Evolutionary conservation across 2,797 vertebrate species (phyloP).

Genomic region (Tapirus indicus): DNA sequence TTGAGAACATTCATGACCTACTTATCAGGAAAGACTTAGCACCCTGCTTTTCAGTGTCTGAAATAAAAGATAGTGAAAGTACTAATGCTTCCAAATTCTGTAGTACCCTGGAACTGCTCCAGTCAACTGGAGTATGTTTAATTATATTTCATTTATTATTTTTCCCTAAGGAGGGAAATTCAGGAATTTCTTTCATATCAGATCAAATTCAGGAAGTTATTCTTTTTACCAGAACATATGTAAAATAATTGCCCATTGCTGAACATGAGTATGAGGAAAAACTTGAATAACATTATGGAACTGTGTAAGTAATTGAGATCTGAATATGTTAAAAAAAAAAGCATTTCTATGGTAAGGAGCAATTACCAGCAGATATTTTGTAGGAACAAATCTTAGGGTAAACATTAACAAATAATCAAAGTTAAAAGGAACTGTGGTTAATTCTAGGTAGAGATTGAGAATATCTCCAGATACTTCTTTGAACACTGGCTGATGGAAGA

Average conservation of each 20-base stretch:
- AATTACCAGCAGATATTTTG: background rate
- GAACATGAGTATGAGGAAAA: background rate
- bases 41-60: background rate
- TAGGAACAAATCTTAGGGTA: background rate
- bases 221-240: background rate
- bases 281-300: background rate
- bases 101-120: background rate
- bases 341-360: background rate
- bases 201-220: background rate
- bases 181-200: background rate
- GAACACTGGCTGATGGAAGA: background rate
- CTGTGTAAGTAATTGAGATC: background rate
- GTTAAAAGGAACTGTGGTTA: constrained; percentile 22
- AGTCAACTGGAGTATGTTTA: background rate
- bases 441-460: background rate
- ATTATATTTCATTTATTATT: background rate
- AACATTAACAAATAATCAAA: constrained; percentile 31
- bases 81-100: background rate
- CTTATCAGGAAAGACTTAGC: background rate
- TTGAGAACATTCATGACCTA: background rate
- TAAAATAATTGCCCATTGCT: background rate
- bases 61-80: background rate
- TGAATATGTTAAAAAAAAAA: background rate
- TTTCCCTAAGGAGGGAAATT: background rate
- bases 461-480: background rate